Evolutionary conservation across 1,140 invertebrate species (phyloP).

Genomic region (Musca vetustissima): DNA sequence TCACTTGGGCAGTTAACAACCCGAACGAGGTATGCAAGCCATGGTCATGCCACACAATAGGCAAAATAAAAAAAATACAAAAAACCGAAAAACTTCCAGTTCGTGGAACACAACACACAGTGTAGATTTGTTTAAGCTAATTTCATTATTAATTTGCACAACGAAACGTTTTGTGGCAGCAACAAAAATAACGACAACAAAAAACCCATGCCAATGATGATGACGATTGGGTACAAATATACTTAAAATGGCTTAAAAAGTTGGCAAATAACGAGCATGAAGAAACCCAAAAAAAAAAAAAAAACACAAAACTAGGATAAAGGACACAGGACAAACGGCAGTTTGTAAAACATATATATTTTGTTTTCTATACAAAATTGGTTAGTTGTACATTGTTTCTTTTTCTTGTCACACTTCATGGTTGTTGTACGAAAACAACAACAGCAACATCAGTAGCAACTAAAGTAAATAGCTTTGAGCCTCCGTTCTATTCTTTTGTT

Average conservation of each 20-base stretch:
- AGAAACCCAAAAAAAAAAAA: not conserved
- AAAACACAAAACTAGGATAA: not conserved
- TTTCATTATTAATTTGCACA: conserved; percentile 21
- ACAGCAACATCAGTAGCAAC: not conserved
- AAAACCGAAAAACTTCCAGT: not conserved
- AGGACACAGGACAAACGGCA: not conserved
- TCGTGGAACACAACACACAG: not conserved
- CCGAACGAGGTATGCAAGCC: too few species aligned
- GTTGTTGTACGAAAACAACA: not conserved
- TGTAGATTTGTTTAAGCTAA: conserved; percentile 11
- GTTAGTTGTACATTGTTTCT: too few species aligned
- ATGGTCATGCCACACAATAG: too few species aligned
- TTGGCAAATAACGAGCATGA: too few species aligned
- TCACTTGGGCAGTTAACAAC: too few species aligned
- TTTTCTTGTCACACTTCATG: too few species aligned
- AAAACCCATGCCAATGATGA: conserved; percentile 8
- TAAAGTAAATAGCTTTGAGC: too few species aligned
- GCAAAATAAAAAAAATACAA: not conserved
- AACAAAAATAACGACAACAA: conserved; percentile 2
- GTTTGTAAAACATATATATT: too few species aligned
- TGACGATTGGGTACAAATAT: conserved; percentile 8
- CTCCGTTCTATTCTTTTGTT: too few species aligned
- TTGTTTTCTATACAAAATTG: too few species aligned
- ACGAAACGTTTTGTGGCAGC: not conserved
- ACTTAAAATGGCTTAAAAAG: not conserved